These are phyloP conservation scores for Fulica atra DNA, from an alignment of 2,113 vertebrate species.

Conservation along the genomic window DNA sequence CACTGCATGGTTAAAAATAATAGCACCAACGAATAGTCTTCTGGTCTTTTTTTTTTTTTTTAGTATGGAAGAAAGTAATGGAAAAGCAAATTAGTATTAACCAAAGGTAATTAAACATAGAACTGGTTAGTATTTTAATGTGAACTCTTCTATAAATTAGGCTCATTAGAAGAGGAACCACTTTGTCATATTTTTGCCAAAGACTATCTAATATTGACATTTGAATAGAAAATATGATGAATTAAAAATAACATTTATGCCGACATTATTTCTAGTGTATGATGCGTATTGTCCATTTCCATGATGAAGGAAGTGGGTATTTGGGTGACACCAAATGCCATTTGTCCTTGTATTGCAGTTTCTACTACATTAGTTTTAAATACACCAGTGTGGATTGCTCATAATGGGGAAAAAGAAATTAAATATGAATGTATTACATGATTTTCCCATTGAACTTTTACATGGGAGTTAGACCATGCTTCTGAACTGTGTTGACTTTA, in stretches of 20 bases:
- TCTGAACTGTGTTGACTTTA: constrained; percentile 40
- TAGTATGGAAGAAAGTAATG: background rate
- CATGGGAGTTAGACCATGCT: background rate
- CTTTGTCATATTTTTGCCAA: background rate
- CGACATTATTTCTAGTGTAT: background rate
- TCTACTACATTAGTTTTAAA: constrained; percentile 50
- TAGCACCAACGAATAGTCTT: background rate
- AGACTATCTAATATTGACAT: background rate
- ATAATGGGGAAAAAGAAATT: constrained; percentile 59
- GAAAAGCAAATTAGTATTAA: background rate
- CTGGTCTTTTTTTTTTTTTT: background rate
- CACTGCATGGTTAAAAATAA: background rate
- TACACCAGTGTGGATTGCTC: constrained; percentile 15
- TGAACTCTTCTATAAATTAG: background rate
- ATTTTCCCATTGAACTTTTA: constrained; percentile 62
- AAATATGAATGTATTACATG: constrained; percentile 62
- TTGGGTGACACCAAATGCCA: constrained; percentile 3
- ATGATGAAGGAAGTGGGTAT: background rate
- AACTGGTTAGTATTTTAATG: background rate
- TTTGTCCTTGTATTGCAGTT: constrained; percentile 42
- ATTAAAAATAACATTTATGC: background rate
- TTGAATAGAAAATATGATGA: background rate
- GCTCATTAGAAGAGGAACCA: background rate
- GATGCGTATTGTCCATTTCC: background rate
- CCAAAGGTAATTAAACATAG: background rate